Percentiles rank a stretch among this genome's conserved stretches.
Evolutionary conservation across 2,888 invertebrate genomes (phyloP).

Genomic region (Adineta ricciae): DNA sequence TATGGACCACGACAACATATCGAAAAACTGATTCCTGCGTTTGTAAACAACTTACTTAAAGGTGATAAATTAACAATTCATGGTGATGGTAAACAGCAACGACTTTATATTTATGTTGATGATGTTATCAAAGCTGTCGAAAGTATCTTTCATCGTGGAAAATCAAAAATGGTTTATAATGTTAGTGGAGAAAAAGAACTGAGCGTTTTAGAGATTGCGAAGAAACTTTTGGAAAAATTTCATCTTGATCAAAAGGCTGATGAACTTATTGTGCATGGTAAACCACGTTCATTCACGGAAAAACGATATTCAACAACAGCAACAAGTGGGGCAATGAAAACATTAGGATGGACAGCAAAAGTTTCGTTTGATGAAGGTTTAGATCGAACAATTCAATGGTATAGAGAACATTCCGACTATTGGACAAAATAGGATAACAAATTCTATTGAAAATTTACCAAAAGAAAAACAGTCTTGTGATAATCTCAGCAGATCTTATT

Average conservation of each 20-base stretch:
- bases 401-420: conserved; percentile 36
- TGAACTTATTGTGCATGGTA: conserved; percentile 36
- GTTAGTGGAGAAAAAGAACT: conserved; percentile 40
- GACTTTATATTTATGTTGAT: conserved; percentile 40
- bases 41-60: conserved; percentile 37
- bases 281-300: conserved; percentile 39
- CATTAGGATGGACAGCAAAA: conserved; percentile 38
- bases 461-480: too few relatives aligned
- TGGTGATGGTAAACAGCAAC: conserved; percentile 39
- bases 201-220: conserved; percentile 44
- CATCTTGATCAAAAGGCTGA: conserved; percentile 26
- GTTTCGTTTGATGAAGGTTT: conserved; percentile 39
- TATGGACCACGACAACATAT: conserved; percentile 42
- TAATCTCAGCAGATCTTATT: too few relatives aligned
- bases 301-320: conserved; percentile 35
- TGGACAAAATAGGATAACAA: conserved; percentile 35
- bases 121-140: conserved; percentile 38
- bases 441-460: too few relatives aligned
- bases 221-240: conserved; percentile 37
- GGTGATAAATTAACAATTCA: conserved; percentile 37
- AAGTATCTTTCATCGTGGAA: conserved; percentile 40
- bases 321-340: conserved; percentile 33
- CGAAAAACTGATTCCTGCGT: conserved; percentile 40
- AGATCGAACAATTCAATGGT: conserved; percentile 38
- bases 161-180: conserved; percentile 39